These are phyloP conservation scores for Ectemnius lituratus DNA, from an alignment of 2,888 invertebrate species.

Conservation along the genomic window DNA sequence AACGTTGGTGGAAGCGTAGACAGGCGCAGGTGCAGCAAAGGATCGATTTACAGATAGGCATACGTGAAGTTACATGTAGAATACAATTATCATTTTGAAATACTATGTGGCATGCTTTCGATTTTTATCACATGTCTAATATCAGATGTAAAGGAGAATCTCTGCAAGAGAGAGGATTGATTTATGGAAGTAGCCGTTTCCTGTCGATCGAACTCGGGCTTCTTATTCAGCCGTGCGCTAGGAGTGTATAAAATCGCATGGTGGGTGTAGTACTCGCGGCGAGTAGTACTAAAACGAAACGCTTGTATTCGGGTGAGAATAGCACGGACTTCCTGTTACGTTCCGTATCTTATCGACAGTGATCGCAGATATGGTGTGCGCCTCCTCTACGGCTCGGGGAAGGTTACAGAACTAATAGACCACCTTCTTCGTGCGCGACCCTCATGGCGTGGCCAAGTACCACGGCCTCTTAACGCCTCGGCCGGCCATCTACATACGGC, in stretches of 20 bases:
- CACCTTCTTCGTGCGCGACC: slow-evolving; percentile 70
- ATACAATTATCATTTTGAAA: not conserved
- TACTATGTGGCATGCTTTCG: no score
- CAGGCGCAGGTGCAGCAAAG: slow-evolving; percentile 7
- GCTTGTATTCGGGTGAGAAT: slow-evolving; percentile 70
- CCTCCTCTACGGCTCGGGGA: slow-evolving; percentile 47
- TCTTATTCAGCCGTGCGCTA: no score
- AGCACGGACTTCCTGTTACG: slow-evolving; percentile 73
- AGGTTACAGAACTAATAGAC: slow-evolving; percentile 74
- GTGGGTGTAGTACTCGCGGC: slow-evolving; percentile 30
- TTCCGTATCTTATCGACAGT: slow-evolving; percentile 71
- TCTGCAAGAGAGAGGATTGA: no score
- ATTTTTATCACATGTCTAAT: no score
- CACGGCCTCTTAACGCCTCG: slow-evolving; percentile 65
- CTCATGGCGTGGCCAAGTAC: slow-evolving; percentile 62
- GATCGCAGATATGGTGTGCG: slow-evolving; percentile 70
- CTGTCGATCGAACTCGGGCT: no score
- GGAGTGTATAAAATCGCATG: no score
- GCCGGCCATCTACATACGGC: slow-evolving; percentile 70
- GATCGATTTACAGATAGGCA: not conserved
- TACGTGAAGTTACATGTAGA: not conserved
- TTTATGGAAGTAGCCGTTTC: no score
- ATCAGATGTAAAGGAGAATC: no score
- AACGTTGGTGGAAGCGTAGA: slow-evolving; percentile 28
- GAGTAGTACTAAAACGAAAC: slow-evolving; percentile 68